Evolutionary conservation across 1,140 invertebrate species (phyloP), one percentile per base, ranked within the genome.

Genomic region (Neoseiulus cucumeris): DNA sequence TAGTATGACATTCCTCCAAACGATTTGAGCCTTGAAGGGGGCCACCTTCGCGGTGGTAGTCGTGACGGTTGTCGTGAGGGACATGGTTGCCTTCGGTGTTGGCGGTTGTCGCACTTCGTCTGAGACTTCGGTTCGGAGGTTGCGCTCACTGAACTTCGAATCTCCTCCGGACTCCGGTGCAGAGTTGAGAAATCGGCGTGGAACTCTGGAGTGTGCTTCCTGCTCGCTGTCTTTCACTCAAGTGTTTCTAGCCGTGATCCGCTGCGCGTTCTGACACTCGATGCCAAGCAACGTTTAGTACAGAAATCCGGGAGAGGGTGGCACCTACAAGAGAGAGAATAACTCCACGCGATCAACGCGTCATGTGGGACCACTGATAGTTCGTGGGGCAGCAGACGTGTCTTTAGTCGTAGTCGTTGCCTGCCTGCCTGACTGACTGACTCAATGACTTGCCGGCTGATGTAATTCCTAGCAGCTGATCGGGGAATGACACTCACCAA

Each of bases 1-100:
- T 0, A 90, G 75, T 6, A 86, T 77, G 9, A 97, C 89, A 75
- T 97, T 98, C 70, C 85, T 82, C 92, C 93, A 97, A 0, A 96
- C 91, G 29, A 92, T 83, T 71, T 85, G 72, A 41, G 79, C 76
- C 70, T 80, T 69, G 41, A 67, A 69, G 25, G 51, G 51, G 51
- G 22, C 51, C 14, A 33, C 51, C 9, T 25, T 1, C 14, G 51
- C 12, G 51, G 51, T 25, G 25, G 51, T 59, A 14, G 25, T 59
- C 1, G 33, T 33, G 1, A 33, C 33, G 14, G 51, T 59, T 39
- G 4, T 4, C 22, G 51, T 59, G 25, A 59, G 12, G 2, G 51
- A 59, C 33, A 39, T 39, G 4, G 33, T 9, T 59, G 1, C 25
- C 22, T 4, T 5, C 4, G 28, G 4, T 47, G 4, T 59, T 2